phyloP scores from a whole-genome alignment of 2,113 vertebrate genomes.

The Athene noctua region DNA sequence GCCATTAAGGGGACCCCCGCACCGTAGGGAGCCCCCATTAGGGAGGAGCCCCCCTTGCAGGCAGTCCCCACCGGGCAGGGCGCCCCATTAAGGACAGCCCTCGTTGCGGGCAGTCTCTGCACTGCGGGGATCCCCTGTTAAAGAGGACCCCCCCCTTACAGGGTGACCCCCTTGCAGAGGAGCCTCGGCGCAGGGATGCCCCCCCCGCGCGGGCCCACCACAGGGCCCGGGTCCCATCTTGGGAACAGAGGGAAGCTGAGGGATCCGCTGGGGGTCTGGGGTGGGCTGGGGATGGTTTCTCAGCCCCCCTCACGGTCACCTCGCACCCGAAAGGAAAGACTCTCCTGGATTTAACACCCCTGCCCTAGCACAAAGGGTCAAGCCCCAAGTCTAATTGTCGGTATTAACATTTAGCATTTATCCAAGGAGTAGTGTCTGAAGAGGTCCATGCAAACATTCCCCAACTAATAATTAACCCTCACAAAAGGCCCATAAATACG shows the following conservation, averaged over 20 bases:
- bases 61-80: not conserved
- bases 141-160: fast-evolving
- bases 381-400: fast-evolving
- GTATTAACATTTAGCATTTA: fast-evolving
- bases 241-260: not conserved
- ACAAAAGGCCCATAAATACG: not conserved
- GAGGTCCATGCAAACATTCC: not conserved
- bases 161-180: not conserved
- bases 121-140: no score
- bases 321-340: not conserved
- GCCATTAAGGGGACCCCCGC: not conserved
- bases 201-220: no score
- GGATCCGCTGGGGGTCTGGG: fast-evolving
- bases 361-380: no score
- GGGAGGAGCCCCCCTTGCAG: no score
- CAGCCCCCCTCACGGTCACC: not conserved
- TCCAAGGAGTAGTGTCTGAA: not conserved
- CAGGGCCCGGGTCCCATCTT: no score
- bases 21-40: no score
- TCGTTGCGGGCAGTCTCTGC: not conserved
- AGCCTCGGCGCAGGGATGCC: not conserved
- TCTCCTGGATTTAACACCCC: not conserved
- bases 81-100: no score
- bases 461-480: slow-evolving; percentile 22
- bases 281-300: not conserved